Evolutionary conservation across 2,113 vertebrate species (phyloP), one percentile per base, ranked within the genome.

Genomic region (Asarcornis scutulata): DNA sequence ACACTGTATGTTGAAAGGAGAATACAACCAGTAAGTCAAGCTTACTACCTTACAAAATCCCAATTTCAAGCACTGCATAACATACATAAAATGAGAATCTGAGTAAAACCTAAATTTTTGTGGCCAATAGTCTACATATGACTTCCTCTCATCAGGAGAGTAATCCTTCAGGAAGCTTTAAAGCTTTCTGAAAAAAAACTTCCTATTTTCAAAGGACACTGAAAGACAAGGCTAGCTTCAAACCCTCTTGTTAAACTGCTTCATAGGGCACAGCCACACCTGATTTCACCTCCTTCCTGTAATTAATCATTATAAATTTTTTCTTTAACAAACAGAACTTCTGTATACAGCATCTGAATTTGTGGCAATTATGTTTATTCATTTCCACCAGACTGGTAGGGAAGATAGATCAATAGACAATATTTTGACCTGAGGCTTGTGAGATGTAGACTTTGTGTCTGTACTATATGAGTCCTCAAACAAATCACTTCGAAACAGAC

Each of bases 351-450:
- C 11, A 1, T 83, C 25, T 93, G 83, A 88, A 88, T 91, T 89
- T 93, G 91, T 78, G 82, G 60, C 44, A 86, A 52, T 83, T 91
- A 36, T 75, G 86, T 84, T 89, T 90, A 78, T 90, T 83, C 64
- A 67, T 88, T 95, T 96, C 93, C 85, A 93, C 32, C 17, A 20
- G 52, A 31, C 60, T 93, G 72, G 82, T 52, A 77, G 22, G 56
- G 53, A 96, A 95, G 88, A 86, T 60, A 88, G 66, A 96, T 95
- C 94, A 95, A 95, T 92, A 95, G 68, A 72, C 60, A 95, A 71
- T 62, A 72, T 82, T 91, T 88, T 96, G 83, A 95, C 83, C 85
- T 75, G 67, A 88, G 68, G 64, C 42, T 95, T 93, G 22, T 82
- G 48, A 91, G 87, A 77, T 46, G 71, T 63, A 96, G 96, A 95